These are phyloP conservation scores for Arothron firmamentum DNA, from an alignment of 2,113 vertebrate genomes.

Conservation along the genomic window DNA sequence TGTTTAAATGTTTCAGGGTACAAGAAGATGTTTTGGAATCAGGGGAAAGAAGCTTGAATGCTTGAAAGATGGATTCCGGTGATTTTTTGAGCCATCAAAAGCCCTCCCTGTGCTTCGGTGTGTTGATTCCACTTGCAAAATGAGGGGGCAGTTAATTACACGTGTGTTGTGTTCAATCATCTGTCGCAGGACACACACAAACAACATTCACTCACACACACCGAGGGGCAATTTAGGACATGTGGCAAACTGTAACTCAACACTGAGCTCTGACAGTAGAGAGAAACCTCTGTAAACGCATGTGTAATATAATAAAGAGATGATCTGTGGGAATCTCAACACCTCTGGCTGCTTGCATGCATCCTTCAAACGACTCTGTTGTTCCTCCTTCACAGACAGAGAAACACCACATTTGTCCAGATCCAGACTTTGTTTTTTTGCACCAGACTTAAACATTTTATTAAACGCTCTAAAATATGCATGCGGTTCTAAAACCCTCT, in stretches of 20 bases:
- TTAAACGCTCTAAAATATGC: not conserved
- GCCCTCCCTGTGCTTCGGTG: conserved; percentile 26
- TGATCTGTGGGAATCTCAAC: not conserved
- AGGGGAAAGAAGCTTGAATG: no score
- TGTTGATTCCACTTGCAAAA: conserved; percentile 8
- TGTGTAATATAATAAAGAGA: conserved; percentile 4
- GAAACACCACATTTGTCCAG: not conserved
- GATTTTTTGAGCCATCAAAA: no score
- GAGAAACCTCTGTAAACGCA: not conserved
- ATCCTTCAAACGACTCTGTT: conserved; percentile 13
- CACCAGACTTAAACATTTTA: not conserved
- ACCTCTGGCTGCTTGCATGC: conserved; percentile 11
- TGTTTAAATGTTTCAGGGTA: conserved; percentile 12
- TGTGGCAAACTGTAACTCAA: no score
- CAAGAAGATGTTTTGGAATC: no score
- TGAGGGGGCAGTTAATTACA: no score
- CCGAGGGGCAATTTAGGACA: not conserved
- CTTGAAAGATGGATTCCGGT: no score
- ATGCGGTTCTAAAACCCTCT: not conserved
- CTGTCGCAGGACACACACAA: conserved; percentile 5
- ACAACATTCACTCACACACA: conserved; percentile 27
- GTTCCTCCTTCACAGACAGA: no score
- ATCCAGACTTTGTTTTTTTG: conserved; percentile 21
- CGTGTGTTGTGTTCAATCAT: conserved; percentile 35
- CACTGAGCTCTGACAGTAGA: no score